Evolutionary conservation across 2,888 invertebrate species (phyloP).

Genomic region (Agriotes lineatus): DNA sequence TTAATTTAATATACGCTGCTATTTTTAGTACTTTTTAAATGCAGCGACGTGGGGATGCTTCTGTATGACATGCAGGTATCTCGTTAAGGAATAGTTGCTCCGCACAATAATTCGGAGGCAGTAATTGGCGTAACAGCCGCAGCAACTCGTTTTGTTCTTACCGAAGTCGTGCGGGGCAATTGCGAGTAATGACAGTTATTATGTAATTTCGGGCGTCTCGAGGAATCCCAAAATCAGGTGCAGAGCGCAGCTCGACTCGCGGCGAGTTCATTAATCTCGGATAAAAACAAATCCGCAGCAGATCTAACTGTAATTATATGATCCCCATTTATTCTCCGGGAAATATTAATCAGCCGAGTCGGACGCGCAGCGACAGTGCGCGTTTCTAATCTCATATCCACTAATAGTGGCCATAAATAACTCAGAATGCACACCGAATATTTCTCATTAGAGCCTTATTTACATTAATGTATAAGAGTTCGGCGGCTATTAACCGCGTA

Average conservation of each 20-base stretch:
- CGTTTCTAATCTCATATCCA: slow-evolving; percentile 6
- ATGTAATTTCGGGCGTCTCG: slow-evolving; percentile 47
- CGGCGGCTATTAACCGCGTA: not conserved
- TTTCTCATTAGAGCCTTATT: slow-evolving; percentile 12
- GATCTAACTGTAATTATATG: slow-evolving; percentile 21
- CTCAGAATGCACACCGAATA: slow-evolving; percentile 17
- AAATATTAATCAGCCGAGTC: slow-evolving; percentile 17
- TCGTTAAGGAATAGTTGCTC: no score
- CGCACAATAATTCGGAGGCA: slow-evolving; percentile 20
- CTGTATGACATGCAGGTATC: no score
- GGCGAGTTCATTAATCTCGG: slow-evolving; percentile 16
- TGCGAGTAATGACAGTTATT: slow-evolving; percentile 49
- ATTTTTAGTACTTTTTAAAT: no score
- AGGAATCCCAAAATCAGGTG: slow-evolving; percentile 51
- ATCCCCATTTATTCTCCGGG: slow-evolving; percentile 12
- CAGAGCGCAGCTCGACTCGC: slow-evolving; percentile 17
- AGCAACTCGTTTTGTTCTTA: not conserved
- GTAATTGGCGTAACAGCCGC: slow-evolving; percentile 24
- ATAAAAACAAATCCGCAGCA: slow-evolving; percentile 18
- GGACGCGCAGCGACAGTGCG: not conserved
- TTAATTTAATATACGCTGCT: no score
- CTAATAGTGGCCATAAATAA: slow-evolving; percentile 21
- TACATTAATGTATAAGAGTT: slow-evolving; percentile 15
- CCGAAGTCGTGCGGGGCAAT: slow-evolving; percentile 28
- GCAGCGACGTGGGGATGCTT: no score